These are phyloP conservation scores for Halichondria panicea DNA, from an alignment of 37 sponge, comb jelly and placozoan genomes.

Conservation along the genomic window DNA sequence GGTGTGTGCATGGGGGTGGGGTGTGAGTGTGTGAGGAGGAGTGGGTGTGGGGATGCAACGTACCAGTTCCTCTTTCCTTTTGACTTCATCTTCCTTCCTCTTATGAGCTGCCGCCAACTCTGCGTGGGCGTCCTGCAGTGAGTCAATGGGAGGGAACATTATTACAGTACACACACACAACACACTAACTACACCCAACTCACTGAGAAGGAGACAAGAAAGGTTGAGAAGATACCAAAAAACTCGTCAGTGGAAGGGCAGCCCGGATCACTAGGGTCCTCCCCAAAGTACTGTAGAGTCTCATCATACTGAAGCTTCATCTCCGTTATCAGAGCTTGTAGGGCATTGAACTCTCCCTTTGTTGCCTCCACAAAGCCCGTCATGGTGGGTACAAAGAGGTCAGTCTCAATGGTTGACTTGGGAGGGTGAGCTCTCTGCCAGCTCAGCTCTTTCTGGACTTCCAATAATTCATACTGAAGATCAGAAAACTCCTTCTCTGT, in stretches of 20 bases:
- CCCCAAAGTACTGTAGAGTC: constrained; percentile 67
- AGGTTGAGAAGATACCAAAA: constrained; percentile 72
- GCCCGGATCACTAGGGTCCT: constrained; percentile 43
- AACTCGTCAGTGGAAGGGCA: constrained; percentile 58
- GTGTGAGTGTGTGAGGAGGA: not conserved
- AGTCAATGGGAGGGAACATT: not conserved
- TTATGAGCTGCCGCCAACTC: constrained; percentile 39
- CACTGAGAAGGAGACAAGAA: constrained; percentile 70
- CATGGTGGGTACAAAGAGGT: constrained; percentile 59
- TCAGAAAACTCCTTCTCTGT: constrained; percentile 63
- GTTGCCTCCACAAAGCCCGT: constrained; percentile 49
- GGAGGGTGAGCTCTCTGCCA: constrained; percentile 26
- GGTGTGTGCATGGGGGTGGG: not conserved
- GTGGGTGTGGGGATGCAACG: not conserved
- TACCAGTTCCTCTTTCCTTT: constrained; percentile 66
- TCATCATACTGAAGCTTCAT: constrained; percentile 66
- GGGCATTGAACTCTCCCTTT: constrained; percentile 5
- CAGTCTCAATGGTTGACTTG: too few relatives aligned
- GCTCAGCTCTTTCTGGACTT: constrained; percentile 61
- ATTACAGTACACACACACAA: not conserved
- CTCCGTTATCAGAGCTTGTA: constrained; percentile 28
- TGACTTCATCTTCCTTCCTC: constrained; percentile 62
- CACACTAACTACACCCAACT: not conserved
- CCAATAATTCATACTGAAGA: constrained; percentile 38
- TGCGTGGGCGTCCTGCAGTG: constrained; percentile 51